These are phyloP conservation scores for Eupsilia transversa DNA, from an alignment of 2,888 invertebrate species.

Conservation along the genomic window DNA sequence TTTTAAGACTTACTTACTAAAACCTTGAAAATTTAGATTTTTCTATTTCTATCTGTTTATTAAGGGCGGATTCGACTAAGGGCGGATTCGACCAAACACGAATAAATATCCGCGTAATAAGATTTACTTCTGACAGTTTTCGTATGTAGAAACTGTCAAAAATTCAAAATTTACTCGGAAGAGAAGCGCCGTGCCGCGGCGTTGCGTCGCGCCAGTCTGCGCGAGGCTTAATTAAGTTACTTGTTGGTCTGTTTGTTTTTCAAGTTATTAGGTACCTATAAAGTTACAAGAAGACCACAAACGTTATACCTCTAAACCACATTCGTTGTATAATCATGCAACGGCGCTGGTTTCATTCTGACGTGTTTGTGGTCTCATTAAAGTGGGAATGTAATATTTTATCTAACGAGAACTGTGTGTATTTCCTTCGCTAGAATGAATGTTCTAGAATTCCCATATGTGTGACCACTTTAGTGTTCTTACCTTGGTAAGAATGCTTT, in stretches of 20 bases:
- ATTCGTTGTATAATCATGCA: constrained; percentile 8
- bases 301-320: constrained; percentile 39
- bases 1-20: too few relatives aligned
- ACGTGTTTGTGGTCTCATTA: constrained; percentile 24
- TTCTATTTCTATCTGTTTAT: neutral
- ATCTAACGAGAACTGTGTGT: neutral
- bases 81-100: too few relatives aligned
- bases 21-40: neutral
- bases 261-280: neutral
- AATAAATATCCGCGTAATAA: too few relatives aligned
- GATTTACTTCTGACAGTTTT: too few relatives aligned
- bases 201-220: too few relatives aligned
- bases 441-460: neutral
- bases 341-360: constrained; percentile 22
- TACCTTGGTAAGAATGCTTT: too few relatives aligned
- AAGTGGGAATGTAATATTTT: constrained; percentile 2
- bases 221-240: constrained; percentile 11
- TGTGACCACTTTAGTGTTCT: neutral
- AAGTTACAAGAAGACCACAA: constrained; percentile 43
- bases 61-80: too few relatives aligned
- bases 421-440: neutral
- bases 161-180: too few relatives aligned
- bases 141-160: too few relatives aligned
- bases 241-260: constrained; percentile 18
- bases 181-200: too few relatives aligned